A percentile compares a stretch with the other conserved stretches of the same genome.
These are phyloP conservation scores for Notodonta dromedarius DNA, from an alignment of 2,888 invertebrate species.

Conservation along the genomic window DNA sequence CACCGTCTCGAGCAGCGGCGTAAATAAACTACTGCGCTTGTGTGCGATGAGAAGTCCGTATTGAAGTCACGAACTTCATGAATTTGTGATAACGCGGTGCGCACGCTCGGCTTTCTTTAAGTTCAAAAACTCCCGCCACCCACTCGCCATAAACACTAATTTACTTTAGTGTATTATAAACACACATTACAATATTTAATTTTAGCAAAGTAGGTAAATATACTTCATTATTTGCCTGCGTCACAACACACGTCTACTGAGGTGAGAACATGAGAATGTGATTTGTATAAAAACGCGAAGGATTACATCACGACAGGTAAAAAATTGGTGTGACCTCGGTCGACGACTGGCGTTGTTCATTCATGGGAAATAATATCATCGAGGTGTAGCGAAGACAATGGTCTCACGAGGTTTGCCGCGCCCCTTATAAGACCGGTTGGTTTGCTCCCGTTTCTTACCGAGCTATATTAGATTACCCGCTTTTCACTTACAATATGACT, in stretches of 20 bases:
- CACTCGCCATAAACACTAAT: neutral
- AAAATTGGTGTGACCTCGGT: conserved; percentile 75
- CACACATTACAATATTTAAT: neutral
- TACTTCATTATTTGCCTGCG: neutral
- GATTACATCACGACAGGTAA: conserved; percentile 74
- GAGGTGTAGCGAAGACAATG: conserved; percentile 67
- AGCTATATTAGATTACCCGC: no score
- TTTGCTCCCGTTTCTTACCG: neutral
- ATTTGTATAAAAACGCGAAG: conserved; percentile 51
- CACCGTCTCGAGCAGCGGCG: conserved; percentile 44
- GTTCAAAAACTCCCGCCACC: conserved; percentile 51
- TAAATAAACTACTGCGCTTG: conserved; percentile 64
- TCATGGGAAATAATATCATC: conserved; percentile 72
- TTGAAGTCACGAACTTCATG: conserved; percentile 47
- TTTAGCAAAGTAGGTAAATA: neutral
- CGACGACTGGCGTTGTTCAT: conserved; percentile 59
- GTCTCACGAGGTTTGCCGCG: conserved; percentile 35
- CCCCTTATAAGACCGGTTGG: conserved; percentile 29
- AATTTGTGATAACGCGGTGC: conserved; percentile 47
- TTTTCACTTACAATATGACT: no score
- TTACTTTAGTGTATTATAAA: neutral
- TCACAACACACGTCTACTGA: conserved; percentile 1
- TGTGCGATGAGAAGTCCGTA: conserved; percentile 36
- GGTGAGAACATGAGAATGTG: conserved; percentile 54
- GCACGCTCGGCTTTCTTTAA: conserved; percentile 54